These are phyloP conservation scores for Catocala nupta DNA, from an alignment of 2,888 invertebrate genomes.

Conservation along the genomic window DNA sequence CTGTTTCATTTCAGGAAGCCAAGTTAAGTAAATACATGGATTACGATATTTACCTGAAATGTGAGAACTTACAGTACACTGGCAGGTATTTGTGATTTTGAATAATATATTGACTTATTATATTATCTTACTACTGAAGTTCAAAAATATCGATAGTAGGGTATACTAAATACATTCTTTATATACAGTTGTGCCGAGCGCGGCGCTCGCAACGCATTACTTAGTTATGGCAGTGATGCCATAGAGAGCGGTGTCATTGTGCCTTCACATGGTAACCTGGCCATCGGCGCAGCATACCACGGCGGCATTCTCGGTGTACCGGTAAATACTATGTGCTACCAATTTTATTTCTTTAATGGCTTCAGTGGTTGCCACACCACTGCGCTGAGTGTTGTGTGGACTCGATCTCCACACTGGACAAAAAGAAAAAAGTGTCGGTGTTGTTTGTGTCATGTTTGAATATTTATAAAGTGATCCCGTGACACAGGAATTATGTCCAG, in stretches of 20 bases:
- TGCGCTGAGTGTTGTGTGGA: too few relatives aligned
- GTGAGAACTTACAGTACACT: constrained; percentile 94
- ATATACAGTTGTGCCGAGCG: constrained; percentile 75
- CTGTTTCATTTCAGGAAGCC: constrained; percentile 73
- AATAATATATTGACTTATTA: too few relatives aligned
- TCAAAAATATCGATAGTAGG: not conserved
- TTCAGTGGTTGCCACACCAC: too few relatives aligned
- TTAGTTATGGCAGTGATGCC: constrained; percentile 62
- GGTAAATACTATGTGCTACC: constrained; percentile 53
- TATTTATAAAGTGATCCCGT: too few relatives aligned
- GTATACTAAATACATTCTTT: not conserved
- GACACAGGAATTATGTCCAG: too few relatives aligned
- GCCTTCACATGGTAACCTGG: constrained; percentile 79
- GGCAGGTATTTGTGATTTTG: constrained; percentile 88
- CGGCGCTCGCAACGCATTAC: constrained; percentile 74
- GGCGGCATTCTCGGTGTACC: constrained; percentile 75
- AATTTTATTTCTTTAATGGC: too few relatives aligned
- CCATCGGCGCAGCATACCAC: constrained; percentile 80
- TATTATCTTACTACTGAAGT: too few relatives aligned
- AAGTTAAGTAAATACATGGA: constrained; percentile 88
- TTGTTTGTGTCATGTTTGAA: too few relatives aligned
- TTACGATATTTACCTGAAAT: constrained; percentile 91
- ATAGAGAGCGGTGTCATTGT: constrained; percentile 73
- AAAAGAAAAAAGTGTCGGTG: too few relatives aligned
- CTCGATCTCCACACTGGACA: too few relatives aligned